Percentiles rank a stretch among this genome's conserved stretches.
These are phyloP conservation scores for Yponomeuta cagnagella DNA, from an alignment of 2,888 invertebrate species.

Conservation along the genomic window DNA sequence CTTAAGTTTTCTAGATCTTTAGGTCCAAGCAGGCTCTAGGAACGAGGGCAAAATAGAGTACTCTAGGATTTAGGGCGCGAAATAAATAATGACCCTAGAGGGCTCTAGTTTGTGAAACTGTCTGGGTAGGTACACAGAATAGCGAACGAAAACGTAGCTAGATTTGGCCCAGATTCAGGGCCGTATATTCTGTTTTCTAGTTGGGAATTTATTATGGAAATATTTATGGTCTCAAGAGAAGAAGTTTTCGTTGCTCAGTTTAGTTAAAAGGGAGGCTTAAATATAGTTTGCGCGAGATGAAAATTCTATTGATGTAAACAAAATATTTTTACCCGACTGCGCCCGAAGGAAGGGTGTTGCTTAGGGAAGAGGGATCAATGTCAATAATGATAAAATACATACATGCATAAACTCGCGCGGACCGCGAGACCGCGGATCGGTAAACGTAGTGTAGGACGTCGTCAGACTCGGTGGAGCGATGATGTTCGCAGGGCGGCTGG, in stretches of 20 bases:
- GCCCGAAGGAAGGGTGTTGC: too few relatives aligned
- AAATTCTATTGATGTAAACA: not conserved
- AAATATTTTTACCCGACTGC: too few relatives aligned
- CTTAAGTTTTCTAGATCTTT: not conserved
- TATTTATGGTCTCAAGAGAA: too few relatives aligned
- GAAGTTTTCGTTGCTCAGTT: not conserved
- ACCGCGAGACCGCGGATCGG: too few relatives aligned
- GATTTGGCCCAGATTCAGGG: not conserved
- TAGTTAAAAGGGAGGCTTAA: not conserved
- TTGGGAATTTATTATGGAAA: not conserved
- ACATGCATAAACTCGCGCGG: too few relatives aligned
- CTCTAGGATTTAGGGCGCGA: not conserved
- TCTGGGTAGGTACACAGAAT: not conserved
- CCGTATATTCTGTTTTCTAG: not conserved
- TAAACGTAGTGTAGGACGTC: too few relatives aligned
- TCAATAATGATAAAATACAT: too few relatives aligned
- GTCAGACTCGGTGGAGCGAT: too few relatives aligned
- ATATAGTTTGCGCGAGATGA: not conserved
- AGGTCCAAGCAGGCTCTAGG: not conserved
- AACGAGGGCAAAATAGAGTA: not conserved
- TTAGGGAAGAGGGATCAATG: too few relatives aligned
- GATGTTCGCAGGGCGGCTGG: too few relatives aligned
- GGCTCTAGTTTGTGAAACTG: not conserved
- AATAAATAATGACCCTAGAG: not conserved
- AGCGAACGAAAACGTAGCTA: not conserved